These are phyloP conservation scores for Rostratula benghalensis DNA, from an alignment of 2,113 vertebrate species.

Conservation along the genomic window DNA sequence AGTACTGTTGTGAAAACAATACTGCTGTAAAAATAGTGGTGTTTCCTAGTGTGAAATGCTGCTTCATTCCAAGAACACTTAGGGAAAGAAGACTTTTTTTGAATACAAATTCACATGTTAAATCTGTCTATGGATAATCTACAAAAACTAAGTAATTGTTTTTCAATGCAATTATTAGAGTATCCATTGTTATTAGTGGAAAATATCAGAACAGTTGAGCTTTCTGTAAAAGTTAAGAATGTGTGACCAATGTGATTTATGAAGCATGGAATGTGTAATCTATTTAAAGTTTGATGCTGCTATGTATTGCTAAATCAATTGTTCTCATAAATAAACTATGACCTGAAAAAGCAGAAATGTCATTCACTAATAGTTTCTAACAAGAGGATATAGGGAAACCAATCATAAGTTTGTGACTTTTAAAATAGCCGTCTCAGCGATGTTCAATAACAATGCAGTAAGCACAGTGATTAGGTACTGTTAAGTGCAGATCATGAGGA, in stretches of 20 bases:
- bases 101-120: background rate
- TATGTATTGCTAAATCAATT: slow-evolving; percentile 62
- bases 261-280: background rate
- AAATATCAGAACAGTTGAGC: background rate
- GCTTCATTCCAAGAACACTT: background rate
- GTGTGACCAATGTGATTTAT: slow-evolving; percentile 48
- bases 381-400: background rate
- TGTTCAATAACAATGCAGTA: background rate
- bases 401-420: background rate
- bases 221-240: slow-evolving; percentile 33
- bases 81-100: background rate
- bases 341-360: slow-evolving; percentile 48
- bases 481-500: background rate
- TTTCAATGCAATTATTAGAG: background rate
- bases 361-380: slow-evolving; percentile 8
- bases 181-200: background rate
- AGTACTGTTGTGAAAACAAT: background rate
- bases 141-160: background rate
- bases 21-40: background rate
- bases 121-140: background rate
- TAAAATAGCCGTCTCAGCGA: background rate
- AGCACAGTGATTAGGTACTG: background rate
- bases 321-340: slow-evolving; percentile 57
- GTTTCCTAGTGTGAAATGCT: background rate
- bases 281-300: slow-evolving; percentile 53